Evolutionary conservation across 2,797 vertebrate species (phyloP), one percentile per base, ranked within the genome.

Genomic region (Anguilla marmorata): DNA sequence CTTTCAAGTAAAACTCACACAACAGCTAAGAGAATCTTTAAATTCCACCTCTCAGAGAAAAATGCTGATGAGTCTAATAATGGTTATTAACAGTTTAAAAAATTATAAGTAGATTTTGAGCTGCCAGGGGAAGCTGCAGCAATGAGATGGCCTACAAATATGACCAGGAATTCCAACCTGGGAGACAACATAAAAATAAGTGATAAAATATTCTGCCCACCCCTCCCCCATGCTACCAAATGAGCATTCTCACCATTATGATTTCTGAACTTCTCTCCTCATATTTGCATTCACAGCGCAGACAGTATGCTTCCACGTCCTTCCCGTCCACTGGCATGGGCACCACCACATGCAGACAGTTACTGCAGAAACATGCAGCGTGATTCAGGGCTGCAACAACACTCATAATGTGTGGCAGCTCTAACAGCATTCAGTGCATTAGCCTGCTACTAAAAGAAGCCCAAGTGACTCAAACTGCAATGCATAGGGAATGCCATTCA

Each of bases 261-360:
- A 98, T 99, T 90, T 96, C 97, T 2, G 99, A 99, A 92, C 99
- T 99, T 92, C 99, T 97, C 93, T 99, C 98, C 91, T 99, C 99
- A 84, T 99, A 99, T 95, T 99, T 99, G 95, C 99, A 99, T 89
- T 99, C 99, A 88, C 99, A 99, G 30, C 98, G 98, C 90, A 99
- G 95, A 94, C 99, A 99, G 90, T 99, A 99, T 0, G 99, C 99
- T 93, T 99, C 98, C 90, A 99, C 97, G 11, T 99, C 99, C 41
- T 97, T 96, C 2, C 98, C 98, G 1, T 97, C 97, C 83, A 99
- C 98, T 0, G 98, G 98, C 98, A 99, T 99, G 5, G 98, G 98
- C 12, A 96, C 96, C 87, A 99, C 98, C 84, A 99, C 98, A 88
- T 99, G 98, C 88, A 99, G 97, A 92, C 99, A 99, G 87, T 98